Evolutionary conservation across 2,888 invertebrate species (phyloP).

Genomic region (Anticlea derivata): DNA sequence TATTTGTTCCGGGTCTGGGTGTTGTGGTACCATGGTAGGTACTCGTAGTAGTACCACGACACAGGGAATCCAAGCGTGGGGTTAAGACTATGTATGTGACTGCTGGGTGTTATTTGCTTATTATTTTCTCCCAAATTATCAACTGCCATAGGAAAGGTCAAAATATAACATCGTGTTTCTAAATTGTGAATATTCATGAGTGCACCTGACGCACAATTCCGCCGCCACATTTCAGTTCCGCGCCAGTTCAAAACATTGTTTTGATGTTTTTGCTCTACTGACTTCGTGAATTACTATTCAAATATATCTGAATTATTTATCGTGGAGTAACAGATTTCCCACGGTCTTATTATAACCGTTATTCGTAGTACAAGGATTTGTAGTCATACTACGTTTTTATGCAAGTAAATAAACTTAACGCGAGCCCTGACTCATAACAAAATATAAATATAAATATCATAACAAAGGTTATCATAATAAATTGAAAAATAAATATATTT

Average conservation of each 20-base stretch:
- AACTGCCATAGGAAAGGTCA: background rate
- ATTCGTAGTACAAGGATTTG: slow-evolving; percentile 11
- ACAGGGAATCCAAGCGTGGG: too few species aligned
- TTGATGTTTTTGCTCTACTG: slow-evolving; percentile 71
- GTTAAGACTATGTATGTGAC: too few species aligned
- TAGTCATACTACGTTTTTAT: slow-evolving; percentile 16
- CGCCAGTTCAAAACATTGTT: slow-evolving; percentile 51
- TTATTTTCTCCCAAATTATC: too few species aligned
- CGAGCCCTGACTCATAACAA: too few species aligned
- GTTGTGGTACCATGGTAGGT: too few species aligned
- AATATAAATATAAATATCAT: too few species aligned
- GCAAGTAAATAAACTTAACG: background rate
- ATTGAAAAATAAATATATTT: too few species aligned
- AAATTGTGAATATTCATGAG: slow-evolving; percentile 64
- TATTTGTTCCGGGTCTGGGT: too few species aligned
- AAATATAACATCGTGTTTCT: background rate
- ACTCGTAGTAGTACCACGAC: too few species aligned
- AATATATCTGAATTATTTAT: slow-evolving; percentile 41
- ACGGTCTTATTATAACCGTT: slow-evolving; percentile 38
- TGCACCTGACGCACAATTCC: slow-evolving; percentile 60
- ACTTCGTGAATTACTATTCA: slow-evolving; percentile 61
- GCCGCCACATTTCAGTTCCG: slow-evolving; percentile 51
- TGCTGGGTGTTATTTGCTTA: too few species aligned
- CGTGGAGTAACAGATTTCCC: slow-evolving; percentile 46
- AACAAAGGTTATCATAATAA: too few species aligned